phyloP scores from a whole-genome alignment of 2,888 invertebrate species.

The Seira ritae region DNA sequence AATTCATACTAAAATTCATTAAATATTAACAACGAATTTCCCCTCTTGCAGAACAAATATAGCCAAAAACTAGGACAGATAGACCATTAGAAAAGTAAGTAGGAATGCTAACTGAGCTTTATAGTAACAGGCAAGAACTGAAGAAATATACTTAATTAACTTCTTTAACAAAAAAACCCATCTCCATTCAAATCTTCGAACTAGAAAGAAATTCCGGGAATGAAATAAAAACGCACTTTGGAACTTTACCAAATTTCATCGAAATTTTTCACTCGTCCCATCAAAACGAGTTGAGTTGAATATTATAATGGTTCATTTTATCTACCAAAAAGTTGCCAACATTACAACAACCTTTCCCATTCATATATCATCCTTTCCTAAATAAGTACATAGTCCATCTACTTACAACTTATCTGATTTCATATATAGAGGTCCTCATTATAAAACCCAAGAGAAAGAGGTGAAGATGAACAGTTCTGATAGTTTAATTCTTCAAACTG shows the following conservation, averaged over 20 bases:
- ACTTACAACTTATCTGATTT: not conserved
- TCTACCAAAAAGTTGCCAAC: not conserved
- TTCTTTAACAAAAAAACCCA: not conserved
- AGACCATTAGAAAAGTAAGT: too few species aligned
- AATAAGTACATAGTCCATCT: not conserved
- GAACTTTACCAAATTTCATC: slow-evolving; percentile 36
- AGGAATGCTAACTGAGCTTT: too few species aligned
- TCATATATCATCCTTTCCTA: not conserved
- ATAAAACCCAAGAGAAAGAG: too few species aligned
- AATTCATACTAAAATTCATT: too few species aligned
- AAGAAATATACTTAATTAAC: not conserved
- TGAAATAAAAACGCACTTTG: slow-evolving; percentile 32
- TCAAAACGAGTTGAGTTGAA: slow-evolving; percentile 2
- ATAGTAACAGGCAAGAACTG: too few species aligned
- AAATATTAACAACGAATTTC: too few species aligned
- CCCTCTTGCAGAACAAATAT: too few species aligned
- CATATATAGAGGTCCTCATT: not conserved
- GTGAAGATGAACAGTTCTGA: too few species aligned
- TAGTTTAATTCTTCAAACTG: too few species aligned
- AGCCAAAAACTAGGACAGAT: too few species aligned
- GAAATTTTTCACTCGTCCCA: not conserved
- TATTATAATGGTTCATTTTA: not conserved
- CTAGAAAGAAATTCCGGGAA: not conserved
- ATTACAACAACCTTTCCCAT: not conserved
- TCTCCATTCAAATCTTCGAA: slow-evolving; percentile 1